Percentiles rank a stretch among this genome's conserved stretches.
Conservation (phyloP, 1,140 invertebrate species). For the Ceratitis capitata region DNA sequence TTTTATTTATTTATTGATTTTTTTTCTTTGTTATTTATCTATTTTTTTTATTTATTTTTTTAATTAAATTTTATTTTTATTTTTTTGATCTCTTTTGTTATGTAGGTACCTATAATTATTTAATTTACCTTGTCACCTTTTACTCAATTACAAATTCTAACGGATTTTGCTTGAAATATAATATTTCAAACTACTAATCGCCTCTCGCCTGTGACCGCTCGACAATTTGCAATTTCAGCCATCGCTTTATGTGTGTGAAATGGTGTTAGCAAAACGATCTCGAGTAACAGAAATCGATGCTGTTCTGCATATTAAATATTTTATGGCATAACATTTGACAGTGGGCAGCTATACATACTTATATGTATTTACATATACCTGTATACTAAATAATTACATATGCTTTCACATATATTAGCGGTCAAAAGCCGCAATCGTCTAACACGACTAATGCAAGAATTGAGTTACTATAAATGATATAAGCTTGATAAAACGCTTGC, state of each 20-base stretch:
- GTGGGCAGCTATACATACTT: too few species aligned
- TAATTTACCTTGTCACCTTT: background rate
- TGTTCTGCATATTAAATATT: constrained; percentile 35
- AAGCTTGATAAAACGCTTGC: too few species aligned
- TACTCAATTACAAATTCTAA: constrained; percentile 14
- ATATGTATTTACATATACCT: too few species aligned
- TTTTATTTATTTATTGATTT: too few species aligned
- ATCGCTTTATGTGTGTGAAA: constrained; percentile 11
- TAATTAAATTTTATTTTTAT: background rate
- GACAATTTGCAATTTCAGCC: constrained; percentile 7
- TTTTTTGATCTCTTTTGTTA: background rate
- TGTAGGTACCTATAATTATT: background rate
- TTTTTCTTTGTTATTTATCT: too few species aligned
- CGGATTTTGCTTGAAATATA: background rate
- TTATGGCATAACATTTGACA: too few species aligned
- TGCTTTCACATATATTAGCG: too few species aligned
- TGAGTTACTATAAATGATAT: too few species aligned
- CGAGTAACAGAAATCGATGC: background rate
- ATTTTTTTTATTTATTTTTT: background rate
- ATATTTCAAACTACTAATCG: background rate
- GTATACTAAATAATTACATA: too few species aligned
- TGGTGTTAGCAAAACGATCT: constrained; percentile 15
- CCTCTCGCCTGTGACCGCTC: background rate
- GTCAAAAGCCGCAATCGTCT: too few species aligned
- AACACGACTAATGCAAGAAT: too few species aligned